Evolutionary conservation across 2,797 vertebrate species (phyloP).

Genomic region (Tarsius wallacei): DNA sequence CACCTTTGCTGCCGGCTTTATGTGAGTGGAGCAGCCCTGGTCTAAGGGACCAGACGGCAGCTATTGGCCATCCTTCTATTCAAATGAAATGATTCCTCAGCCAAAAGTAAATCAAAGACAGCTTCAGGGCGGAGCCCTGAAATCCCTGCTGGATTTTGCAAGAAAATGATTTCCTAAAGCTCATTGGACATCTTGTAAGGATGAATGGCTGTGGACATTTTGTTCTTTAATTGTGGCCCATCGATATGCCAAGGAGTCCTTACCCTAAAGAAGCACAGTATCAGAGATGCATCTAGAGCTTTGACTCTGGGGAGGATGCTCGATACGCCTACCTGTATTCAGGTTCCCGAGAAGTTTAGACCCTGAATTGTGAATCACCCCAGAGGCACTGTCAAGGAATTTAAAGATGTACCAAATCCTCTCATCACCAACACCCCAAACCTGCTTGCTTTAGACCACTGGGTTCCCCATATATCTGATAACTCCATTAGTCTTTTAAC

Average conservation of each 20-base stretch:
- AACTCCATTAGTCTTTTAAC: background rate
- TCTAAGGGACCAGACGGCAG: background rate
- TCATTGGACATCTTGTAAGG: background rate
- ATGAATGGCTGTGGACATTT: background rate
- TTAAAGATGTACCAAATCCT: background rate
- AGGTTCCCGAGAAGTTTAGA: background rate
- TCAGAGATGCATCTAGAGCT: background rate
- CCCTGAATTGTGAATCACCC: background rate
- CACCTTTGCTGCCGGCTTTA: slow-evolving; percentile 96
- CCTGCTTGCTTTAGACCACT: background rate
- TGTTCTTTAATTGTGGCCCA: background rate
- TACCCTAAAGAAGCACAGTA: background rate
- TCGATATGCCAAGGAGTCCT: background rate
- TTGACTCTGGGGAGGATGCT: background rate
- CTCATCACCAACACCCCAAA: background rate
- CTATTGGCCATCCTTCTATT: too few species aligned
- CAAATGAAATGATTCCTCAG: background rate
- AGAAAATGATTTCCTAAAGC: slow-evolving; percentile 28
- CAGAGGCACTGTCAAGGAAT: background rate
- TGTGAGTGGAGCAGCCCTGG: slow-evolving; percentile 92
- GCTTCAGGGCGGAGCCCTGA: background rate
- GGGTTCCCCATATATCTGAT: background rate
- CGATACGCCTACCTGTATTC: background rate
- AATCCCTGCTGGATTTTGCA: background rate
- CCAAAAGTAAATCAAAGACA: background rate